Evolutionary conservation across 2,888 invertebrate genomes (phyloP).

Genomic region (Megalurothrips usitatus): DNA sequence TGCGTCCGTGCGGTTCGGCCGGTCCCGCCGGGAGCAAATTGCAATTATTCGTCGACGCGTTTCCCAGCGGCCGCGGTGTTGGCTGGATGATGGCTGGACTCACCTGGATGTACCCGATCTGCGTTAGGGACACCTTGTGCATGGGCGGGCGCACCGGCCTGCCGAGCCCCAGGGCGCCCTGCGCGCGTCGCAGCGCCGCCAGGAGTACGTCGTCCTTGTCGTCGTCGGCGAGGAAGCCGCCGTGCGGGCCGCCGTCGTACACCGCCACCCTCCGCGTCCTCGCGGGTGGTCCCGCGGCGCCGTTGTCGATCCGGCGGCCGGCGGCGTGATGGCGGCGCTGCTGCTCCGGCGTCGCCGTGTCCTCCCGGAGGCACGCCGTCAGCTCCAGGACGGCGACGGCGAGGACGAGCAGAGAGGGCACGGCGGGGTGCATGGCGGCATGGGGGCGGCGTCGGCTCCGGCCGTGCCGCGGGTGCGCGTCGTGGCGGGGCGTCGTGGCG

Average conservation of each 20-base stretch:
- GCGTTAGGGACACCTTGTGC: constrained; percentile 60
- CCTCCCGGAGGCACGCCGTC: neutral
- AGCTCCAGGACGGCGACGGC: neutral
- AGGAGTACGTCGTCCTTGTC: neutral
- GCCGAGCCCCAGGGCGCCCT: neutral
- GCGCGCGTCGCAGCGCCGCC: neutral
- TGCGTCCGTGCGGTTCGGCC: too few relatives aligned
- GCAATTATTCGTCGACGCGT: too few relatives aligned
- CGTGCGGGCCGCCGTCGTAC: neutral
- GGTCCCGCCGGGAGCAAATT: too few relatives aligned
- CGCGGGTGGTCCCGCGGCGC: constrained; percentile 13
- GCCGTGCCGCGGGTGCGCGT: neutral
- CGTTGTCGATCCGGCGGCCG: neutral
- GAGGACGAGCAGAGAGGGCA: neutral
- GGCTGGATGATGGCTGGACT: neutral
- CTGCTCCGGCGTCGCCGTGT: neutral
- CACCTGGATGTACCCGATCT: constrained; percentile 62
- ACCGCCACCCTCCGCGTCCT: neutral
- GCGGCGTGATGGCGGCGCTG: neutral
- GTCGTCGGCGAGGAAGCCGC: neutral
- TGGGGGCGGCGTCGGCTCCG: neutral
- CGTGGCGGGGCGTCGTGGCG: neutral
- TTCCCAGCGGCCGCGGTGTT: neutral
- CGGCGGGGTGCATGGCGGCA: neutral
- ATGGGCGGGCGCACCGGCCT: constrained; percentile 43